phyloP scores from a whole-genome alignment of 1,140 invertebrate species.

The Drosophila lini region DNA sequence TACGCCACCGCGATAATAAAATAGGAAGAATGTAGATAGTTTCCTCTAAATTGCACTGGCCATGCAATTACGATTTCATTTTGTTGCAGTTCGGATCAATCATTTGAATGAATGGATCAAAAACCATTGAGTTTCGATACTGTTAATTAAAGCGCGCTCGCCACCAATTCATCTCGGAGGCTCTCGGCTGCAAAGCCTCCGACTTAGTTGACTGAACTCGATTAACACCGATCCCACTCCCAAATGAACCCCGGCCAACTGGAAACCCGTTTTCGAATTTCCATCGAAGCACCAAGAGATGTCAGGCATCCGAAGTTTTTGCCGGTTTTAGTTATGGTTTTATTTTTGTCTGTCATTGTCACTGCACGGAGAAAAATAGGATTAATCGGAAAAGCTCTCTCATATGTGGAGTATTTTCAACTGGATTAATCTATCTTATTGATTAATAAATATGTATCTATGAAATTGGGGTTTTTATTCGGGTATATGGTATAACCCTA shows the following conservation, averaged over 20 bases:
- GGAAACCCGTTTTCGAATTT: conserved; percentile 39
- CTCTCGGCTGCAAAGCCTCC: conserved; percentile 10
- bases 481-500: no score
- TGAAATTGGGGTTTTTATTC: not conserved
- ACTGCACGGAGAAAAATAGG: conserved; percentile 1
- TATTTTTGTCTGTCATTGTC: conserved; percentile 28
- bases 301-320: conserved; percentile 14
- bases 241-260: conserved; percentile 23
- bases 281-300: conserved; percentile 23
- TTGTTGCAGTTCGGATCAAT: not conserved
- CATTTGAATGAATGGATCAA: not conserved
- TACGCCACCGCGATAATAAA: conserved; percentile 3
- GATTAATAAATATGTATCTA: no score
- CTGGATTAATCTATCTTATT: no score
- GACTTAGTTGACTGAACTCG: conserved; percentile 40
- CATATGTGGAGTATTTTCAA: not conserved
- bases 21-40: conserved; percentile 9
- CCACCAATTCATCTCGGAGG: conserved; percentile 12
- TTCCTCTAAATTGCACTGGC: conserved; percentile 6
- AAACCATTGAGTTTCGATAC: conserved; percentile 2
- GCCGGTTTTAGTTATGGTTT: conserved; percentile 16
- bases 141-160: conserved; percentile 5
- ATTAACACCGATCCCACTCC: conserved; percentile 24
- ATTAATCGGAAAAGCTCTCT: not conserved
- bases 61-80: not conserved